Base-by-base conservation (phyloP, 2,888 invertebrate species). In the Callinectes sapidus region DNA sequence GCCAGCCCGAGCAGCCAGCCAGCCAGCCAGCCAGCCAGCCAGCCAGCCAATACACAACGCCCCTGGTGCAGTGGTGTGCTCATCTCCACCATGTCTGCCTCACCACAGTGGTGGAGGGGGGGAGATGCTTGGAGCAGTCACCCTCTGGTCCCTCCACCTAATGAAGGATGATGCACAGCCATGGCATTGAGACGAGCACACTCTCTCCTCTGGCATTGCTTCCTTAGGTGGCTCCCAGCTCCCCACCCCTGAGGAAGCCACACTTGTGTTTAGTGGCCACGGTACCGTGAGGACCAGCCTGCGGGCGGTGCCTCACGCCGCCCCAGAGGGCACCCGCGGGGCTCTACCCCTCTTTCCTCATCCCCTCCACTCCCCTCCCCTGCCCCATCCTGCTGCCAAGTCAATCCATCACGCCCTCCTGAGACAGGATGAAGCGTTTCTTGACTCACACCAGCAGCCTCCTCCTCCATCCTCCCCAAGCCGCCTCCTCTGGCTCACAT, bases 321-420 rank as follows among this genome's bases (percentile, higher is more conserved):
- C 71, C 71, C 71, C 81, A 81, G 35, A 81, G 35, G 32, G 81
- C 81, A 81, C 81, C 81, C 81, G 81, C 81, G 81, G 81, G 81
- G 81, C 81, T 81, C 81, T 18, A 16, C 32, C 14, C 35, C 81
- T 13, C 35, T 16, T 35, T 81, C 81, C 81, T 35, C 14, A 16
- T 35, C 35, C 81, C 81, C 32, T 32, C 81, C 81, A 8, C 61
- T 23, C 61, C 81, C 35, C 32, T 35, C 71, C 71, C 28, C 28
- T 71, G 1, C 28, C 71, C 71, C 18, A 1, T 10, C 71, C 18
- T 18, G 35, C 81, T 81, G 81, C 81, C 81, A 81, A 35, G 32
- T 35, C 32, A 32, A 10, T 81, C 35, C 81, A 81, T 81, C 81
- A 81, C 81, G 35, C 81, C 35, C 81, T 81, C 81, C 81, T 81